Percentiles rank a stretch among this genome's conserved stretches.
Conservation (phyloP, 2,113 vertebrate species). For the Forbesichthys papilliferus region DNA sequence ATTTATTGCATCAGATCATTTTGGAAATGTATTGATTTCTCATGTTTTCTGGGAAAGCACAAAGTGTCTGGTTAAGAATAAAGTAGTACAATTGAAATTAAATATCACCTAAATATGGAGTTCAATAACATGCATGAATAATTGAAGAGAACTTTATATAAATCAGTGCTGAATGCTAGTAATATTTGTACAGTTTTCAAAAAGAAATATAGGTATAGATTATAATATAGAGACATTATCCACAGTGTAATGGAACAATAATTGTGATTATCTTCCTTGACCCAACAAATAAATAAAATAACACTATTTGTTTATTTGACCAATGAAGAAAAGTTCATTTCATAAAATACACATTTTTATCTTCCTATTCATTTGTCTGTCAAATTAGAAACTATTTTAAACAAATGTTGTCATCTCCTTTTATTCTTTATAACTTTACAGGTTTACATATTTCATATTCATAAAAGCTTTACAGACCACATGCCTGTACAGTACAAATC, state of each 20-base stretch:
- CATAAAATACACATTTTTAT: neutral
- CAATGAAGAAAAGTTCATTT: neutral
- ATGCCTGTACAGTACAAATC: neutral
- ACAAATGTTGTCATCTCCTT: neutral
- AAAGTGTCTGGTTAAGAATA: neutral
- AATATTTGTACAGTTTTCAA: too few relatives aligned
- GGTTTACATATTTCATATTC: neutral
- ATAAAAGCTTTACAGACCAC: conserved; percentile 6
- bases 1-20: conserved; percentile 56
- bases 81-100: conserved; percentile 1
- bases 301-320: too few relatives aligned
- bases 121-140: conserved; percentile 23
- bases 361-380: neutral
- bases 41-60: conserved; percentile 21
- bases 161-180: conserved; percentile 14
- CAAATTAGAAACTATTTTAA: neutral
- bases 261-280: too few relatives aligned
- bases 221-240: too few relatives aligned
- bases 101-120: neutral
- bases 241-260: too few relatives aligned
- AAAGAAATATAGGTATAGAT: too few relatives aligned
- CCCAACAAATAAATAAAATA: too few relatives aligned
- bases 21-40: conserved; percentile 19
- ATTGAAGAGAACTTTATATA: conserved; percentile 26
- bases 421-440: neutral